A percentile compares a stretch with the other conserved stretches of the same genome.
Evolutionary conservation across 2,113 vertebrate species (phyloP).

Genomic region (Pholis gunnellus): DNA sequence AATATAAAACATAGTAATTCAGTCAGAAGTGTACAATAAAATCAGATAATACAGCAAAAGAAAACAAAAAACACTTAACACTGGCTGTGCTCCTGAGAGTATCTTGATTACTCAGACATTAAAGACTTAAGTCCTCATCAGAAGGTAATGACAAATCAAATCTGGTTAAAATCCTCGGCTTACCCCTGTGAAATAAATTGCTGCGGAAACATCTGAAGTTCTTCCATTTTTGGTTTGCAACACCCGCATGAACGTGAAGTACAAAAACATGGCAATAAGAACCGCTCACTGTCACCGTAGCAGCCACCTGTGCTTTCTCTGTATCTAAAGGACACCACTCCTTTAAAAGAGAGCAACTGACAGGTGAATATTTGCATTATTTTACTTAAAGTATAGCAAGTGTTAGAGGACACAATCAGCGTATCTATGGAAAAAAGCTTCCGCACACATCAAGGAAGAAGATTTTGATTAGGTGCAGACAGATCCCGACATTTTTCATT

Average conservation of each 20-base stretch:
- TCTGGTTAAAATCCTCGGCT: neutral
- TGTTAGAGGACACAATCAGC: neutral
- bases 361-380: neutral
- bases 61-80: conserved; percentile 7
- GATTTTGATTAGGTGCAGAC: neutral
- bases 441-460: neutral
- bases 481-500: neutral
- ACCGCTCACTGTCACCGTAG: neutral
- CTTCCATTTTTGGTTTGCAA: neutral
- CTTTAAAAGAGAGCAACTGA: neutral
- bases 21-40: conserved; percentile 13
- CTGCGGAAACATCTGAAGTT: neutral
- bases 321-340: conserved; percentile 3
- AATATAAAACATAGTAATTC: neutral
- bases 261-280: neutral
- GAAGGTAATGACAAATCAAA: neutral
- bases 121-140: neutral
- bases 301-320: neutral
- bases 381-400: neutral
- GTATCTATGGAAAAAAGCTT: neutral
- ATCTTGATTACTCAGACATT: neutral
- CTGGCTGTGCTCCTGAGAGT: neutral
- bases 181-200: neutral
- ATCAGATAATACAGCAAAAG: neutral
- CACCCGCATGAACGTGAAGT: neutral